Conservation (phyloP, 2,797 vertebrate genomes). For the Macropodus opercularis region DNA sequence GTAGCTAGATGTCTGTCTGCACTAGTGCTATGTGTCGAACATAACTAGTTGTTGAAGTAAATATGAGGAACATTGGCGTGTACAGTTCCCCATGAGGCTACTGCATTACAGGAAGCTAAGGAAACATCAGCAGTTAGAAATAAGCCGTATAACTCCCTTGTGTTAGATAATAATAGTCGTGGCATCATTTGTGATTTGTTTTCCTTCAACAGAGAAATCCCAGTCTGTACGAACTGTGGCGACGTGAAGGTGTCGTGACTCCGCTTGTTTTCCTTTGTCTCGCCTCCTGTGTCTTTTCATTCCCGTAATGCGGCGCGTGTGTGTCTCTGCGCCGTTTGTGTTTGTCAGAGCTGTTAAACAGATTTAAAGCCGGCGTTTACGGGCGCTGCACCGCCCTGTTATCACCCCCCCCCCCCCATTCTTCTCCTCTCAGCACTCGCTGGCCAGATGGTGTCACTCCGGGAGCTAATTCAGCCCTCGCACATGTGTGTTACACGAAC, state of each 20-base stretch:
- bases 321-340: conserved; percentile 20
- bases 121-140: background rate
- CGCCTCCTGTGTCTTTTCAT: background rate
- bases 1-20: background rate
- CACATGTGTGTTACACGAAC: conserved; percentile 42
- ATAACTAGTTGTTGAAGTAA: no score
- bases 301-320: conserved; percentile 5
- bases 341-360: conserved; percentile 55
- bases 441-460: conserved; percentile 80
- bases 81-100: no score
- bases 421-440: conserved; percentile 55
- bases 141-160: background rate
- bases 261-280: conserved; percentile 7
- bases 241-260: conserved; percentile 4
- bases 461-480: conserved; percentile 69
- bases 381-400: conserved; percentile 59
- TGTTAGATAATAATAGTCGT: background rate
- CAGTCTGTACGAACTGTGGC: background rate
- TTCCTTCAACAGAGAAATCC: background rate
- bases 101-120: background rate
- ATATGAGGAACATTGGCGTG: background rate
- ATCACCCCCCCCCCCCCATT: conserved; percentile 53
- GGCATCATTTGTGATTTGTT: background rate
- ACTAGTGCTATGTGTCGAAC: background rate
- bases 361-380: conserved; percentile 66